These are phyloP conservation scores for Loripinus fragilis DNA, from an alignment of 2,888 invertebrate species.

Conservation along the genomic window DNA sequence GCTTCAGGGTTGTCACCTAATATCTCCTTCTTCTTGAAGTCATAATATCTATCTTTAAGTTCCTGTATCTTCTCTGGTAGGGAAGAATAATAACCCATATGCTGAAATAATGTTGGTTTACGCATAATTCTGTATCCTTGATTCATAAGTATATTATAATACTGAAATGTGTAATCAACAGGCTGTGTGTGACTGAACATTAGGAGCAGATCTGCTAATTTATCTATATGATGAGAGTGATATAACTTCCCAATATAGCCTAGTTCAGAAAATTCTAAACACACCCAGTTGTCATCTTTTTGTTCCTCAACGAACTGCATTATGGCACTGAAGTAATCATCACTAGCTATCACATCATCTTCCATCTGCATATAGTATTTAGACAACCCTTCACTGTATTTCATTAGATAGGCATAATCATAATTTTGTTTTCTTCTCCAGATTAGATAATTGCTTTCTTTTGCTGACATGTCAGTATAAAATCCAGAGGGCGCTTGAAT, in stretches of 20 bases:
- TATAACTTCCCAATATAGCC: constrained; percentile 75
- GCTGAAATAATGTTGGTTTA: constrained; percentile 73
- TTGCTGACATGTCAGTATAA: constrained; percentile 71
- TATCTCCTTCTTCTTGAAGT: constrained; percentile 62
- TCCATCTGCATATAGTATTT: constrained; percentile 83
- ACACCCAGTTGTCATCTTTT: constrained; percentile 63
- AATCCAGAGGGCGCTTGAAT: constrained; percentile 73
- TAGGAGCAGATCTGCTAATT: constrained; percentile 78
- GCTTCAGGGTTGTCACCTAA: constrained; percentile 81
- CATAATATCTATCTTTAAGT: constrained; percentile 68
- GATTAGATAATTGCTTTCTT: constrained; percentile 74
- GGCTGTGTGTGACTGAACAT: constrained; percentile 73
- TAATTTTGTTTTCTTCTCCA: constrained; percentile 84
- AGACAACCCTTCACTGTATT: constrained; percentile 78
- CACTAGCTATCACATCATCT: constrained; percentile 81
- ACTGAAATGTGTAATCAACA: constrained; percentile 67
- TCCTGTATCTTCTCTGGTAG: constrained; percentile 69
- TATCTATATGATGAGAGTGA: constrained; percentile 62
- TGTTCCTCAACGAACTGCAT: constrained; percentile 78
- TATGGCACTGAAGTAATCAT: constrained; percentile 79
- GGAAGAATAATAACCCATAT: constrained; percentile 70
- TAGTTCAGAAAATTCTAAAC: constrained; percentile 74
- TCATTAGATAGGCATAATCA: constrained; percentile 82
- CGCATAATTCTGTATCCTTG: constrained; percentile 60
- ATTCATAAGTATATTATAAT: constrained; percentile 66